Evolutionary conservation across 2,113 vertebrate species (phyloP), one percentile per base, ranked within the genome.

Genomic region (Podocnemis expansa): DNA sequence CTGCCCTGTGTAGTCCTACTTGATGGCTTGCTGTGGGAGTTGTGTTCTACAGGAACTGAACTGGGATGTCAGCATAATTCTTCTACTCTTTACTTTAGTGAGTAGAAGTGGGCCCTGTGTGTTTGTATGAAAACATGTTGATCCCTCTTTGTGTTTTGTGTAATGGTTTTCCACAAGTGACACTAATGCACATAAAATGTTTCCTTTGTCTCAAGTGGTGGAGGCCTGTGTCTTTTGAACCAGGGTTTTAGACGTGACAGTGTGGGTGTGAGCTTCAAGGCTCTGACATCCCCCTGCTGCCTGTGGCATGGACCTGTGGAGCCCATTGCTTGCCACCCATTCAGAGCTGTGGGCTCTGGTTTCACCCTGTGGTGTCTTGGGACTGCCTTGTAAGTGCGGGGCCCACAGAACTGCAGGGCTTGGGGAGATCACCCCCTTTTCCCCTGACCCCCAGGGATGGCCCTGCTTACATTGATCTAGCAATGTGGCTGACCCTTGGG

Each of bases 1-100:
- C n/a, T n/a, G n/a, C n/a, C n/a, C n/a, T n/a, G 43, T 6, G 25
- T 60, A 25, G n/a, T 93, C 43, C 82, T 54, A 70, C 17, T 79
- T 73, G 14, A 34, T 84, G 11, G 38, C 89, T 87, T 93, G 63
- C 16, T 76, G 41, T 86, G 56, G 47, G 45, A 93, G 85, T 51
- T 22, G 85, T 94, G 75, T 93, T 85, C 56, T n/a, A n/a, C n/a
- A n/a, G n/a, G n/a, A n/a, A n/a, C n/a, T n/a, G n/a, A n/a, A n/a
- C n/a, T n/a, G n/a, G n/a, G 34, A 54, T 78, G 82, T 90, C 70
- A 93, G 1, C 80, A 81, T 38, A 12, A 4, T 41, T 16, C 25
- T 81, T 51, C 2, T 81, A 16, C 31, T 83, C 75, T 92, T 83
- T 78, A 24, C 0, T 0, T n/a, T 0, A 0, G 6, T 75, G 51